Evolutionary conservation across 2,113 vertebrate genomes (phyloP).

Genomic region (Herpetotheres cachinnans): DNA sequence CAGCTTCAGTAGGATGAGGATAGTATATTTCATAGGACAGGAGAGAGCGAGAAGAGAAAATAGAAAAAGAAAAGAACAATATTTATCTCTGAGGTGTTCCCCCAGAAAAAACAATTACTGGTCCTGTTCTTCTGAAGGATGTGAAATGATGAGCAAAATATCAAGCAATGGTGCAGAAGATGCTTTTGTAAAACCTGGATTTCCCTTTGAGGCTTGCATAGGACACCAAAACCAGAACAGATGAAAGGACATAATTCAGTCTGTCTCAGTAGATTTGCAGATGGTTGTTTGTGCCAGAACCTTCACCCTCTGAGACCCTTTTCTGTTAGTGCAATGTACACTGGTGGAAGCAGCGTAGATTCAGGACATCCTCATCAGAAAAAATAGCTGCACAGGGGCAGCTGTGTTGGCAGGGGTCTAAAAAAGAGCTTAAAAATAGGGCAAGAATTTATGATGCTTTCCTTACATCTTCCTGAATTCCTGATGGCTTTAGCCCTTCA

Average conservation of each 20-base stretch:
- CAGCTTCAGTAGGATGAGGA: neutral
- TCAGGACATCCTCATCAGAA: neutral
- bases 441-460: neutral
- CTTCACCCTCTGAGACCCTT: neutral
- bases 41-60: neutral
- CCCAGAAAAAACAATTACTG: constrained; percentile 55
- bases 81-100: constrained; percentile 56
- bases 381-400: neutral
- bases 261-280: neutral
- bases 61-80: constrained; percentile 21
- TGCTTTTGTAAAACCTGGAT: constrained; percentile 24
- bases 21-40: constrained; percentile 21
- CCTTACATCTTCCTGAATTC: neutral
- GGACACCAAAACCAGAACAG: neutral
- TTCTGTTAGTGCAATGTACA: neutral
- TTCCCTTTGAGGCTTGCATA: neutral
- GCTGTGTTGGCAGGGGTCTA: neutral
- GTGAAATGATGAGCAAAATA: neutral
- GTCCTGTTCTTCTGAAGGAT: neutral
- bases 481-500: neutral
- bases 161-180: neutral
- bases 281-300: neutral
- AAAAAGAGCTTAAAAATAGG: neutral
- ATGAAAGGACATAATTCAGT: neutral
- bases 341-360: neutral